phyloP scores from a whole-genome alignment of 1,140 invertebrate genomes.

The Drosophila simulans region DNA sequence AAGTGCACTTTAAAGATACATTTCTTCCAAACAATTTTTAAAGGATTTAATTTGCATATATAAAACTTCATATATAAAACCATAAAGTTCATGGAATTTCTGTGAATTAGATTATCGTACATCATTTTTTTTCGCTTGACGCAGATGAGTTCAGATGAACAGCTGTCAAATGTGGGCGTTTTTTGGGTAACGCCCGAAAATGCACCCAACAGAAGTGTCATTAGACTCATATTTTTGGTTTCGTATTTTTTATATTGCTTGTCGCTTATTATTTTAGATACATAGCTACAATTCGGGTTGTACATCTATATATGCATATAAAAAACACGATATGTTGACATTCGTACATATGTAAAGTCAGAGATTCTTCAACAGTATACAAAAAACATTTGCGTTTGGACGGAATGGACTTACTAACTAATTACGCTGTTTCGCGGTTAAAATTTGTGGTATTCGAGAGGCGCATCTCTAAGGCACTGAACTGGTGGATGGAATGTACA shows the following conservation, averaged over 20 bases:
- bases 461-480: conserved; percentile 62
- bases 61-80: not conserved
- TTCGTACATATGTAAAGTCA: conserved; percentile 28
- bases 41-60: not conserved
- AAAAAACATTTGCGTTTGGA: conserved; percentile 41
- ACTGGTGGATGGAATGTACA: conserved; percentile 61
- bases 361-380: conserved; percentile 45
- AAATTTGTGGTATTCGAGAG: conserved; percentile 52
- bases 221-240: conserved; percentile 43
- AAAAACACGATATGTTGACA: conserved; percentile 54
- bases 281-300: conserved; percentile 42
- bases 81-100: not conserved
- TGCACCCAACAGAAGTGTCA: conserved; percentile 8
- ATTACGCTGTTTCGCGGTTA: conserved; percentile 51
- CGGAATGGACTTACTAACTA: conserved; percentile 62
- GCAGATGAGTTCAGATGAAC: conserved; percentile 8
- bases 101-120: not conserved
- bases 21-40: not conserved
- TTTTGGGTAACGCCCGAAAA: conserved; percentile 40
- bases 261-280: conserved; percentile 42
- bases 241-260: conserved; percentile 45
- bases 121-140: not conserved
- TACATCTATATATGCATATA: conserved; percentile 42
- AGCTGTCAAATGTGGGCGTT: conserved; percentile 32
- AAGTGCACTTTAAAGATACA: too few relatives aligned